These are phyloP conservation scores for Carpatolechia fugitivella DNA, from an alignment of 2,888 invertebrate genomes.

Conservation along the genomic window DNA sequence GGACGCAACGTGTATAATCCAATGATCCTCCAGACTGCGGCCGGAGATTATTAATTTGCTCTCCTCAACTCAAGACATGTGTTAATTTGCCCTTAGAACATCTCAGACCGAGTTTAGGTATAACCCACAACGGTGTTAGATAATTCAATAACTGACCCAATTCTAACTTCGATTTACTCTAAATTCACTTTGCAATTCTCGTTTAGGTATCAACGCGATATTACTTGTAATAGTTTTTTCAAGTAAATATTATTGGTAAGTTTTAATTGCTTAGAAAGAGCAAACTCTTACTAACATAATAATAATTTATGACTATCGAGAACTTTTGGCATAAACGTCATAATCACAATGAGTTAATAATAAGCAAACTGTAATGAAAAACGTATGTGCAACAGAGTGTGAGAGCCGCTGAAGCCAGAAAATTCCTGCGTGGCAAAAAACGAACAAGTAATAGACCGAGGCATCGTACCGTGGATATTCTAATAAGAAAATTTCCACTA, in stretches of 20 bases:
- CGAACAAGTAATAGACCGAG: slow-evolving; percentile 62
- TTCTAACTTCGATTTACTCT: background rate
- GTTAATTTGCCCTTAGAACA: slow-evolving; percentile 25
- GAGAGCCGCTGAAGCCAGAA: slow-evolving; percentile 51
- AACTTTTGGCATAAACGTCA: background rate
- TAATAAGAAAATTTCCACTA: slow-evolving; percentile 81
- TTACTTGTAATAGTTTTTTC: no score
- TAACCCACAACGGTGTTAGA: background rate
- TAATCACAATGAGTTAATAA: background rate
- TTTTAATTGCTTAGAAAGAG: no score
- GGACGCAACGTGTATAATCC: slow-evolving; percentile 34
- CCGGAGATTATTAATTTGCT: slow-evolving; percentile 63
- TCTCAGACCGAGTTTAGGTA: background rate
- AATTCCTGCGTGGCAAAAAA: slow-evolving; percentile 70
- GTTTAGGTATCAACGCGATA: no score
- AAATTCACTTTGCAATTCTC: no score
- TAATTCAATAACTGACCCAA: background rate
- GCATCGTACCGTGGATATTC: slow-evolving; percentile 78
- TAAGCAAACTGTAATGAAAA: slow-evolving; percentile 20
- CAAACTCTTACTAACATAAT: no score
- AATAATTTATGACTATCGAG: no score
- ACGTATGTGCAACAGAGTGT: slow-evolving; percentile 50
- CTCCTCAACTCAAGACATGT: slow-evolving; percentile 39
- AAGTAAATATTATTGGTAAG: no score
- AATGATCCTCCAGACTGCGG: slow-evolving; percentile 47